Conservation (phyloP, 2,797 vertebrate genomes). For the Pteropus rufus region DNA sequence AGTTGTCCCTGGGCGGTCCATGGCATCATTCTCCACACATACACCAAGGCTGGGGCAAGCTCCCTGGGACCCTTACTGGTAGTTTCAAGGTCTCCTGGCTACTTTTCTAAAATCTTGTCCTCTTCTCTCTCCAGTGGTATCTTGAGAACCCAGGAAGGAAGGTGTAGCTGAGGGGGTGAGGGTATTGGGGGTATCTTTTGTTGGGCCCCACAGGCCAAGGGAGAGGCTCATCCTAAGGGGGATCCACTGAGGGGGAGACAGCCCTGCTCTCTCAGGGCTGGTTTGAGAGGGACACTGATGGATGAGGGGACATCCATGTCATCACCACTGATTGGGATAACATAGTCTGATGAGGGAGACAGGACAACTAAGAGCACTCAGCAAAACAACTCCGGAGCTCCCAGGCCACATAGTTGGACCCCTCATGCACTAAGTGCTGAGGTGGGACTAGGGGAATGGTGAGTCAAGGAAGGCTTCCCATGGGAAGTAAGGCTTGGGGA, state of each 20-base stretch:
- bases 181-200: not conserved
- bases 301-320: not conserved
- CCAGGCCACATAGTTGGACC: not conserved
- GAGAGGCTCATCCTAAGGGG: not conserved
- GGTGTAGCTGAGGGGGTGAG: not conserved
- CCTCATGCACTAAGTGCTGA: not conserved
- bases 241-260: not conserved
- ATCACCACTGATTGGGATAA: not conserved
- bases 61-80: not conserved
- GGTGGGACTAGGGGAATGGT: not conserved
- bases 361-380: not conserved
- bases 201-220: not conserved
- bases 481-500: not conserved
- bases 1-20: rapidly evolving
- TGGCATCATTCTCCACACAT: too few relatives aligned
- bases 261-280: not conserved
- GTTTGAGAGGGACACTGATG: not conserved
- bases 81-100: not conserved
- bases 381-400: not conserved
- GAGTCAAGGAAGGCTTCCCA: not conserved
- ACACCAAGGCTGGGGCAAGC: not conserved
- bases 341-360: not conserved
- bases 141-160: not conserved
- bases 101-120: not conserved
- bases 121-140: not conserved